Evolutionary conservation across 2,113 vertebrate genomes (phyloP).

Genomic region (Carassius carassius): DNA sequence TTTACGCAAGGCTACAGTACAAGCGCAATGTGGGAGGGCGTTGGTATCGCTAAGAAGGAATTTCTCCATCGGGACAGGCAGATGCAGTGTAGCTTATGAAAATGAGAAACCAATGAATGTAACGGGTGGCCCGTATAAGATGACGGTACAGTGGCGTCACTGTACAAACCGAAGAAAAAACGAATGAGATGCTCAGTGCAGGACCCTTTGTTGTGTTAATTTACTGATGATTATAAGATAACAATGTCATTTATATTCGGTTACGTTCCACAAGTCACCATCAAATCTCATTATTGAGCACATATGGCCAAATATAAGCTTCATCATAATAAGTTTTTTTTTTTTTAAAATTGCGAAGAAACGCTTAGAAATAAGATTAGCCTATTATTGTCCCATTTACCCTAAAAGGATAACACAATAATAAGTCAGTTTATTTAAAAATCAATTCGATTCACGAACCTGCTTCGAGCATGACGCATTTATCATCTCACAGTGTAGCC

Average conservation of each 20-base stretch:
- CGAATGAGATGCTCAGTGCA: constrained; percentile 60
- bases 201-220: constrained; percentile 44
- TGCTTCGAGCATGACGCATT: background rate
- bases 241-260: background rate
- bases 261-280: background rate
- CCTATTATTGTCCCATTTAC: background rate
- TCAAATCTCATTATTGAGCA: background rate
- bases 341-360: background rate
- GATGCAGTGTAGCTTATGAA: constrained; percentile 67
- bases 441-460: constrained; percentile 8
- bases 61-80: constrained; percentile 66
- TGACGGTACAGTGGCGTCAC: constrained; percentile 75
- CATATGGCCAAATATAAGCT: background rate
- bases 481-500: background rate
- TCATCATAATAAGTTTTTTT: background rate
- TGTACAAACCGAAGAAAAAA: constrained; percentile 68
- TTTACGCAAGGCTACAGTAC: constrained; percentile 18
- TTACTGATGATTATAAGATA: constrained; percentile 14
- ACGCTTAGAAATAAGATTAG: background rate
- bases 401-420: background rate
- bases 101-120: constrained; percentile 65
- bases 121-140: constrained; percentile 63
- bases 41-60: constrained; percentile 24
- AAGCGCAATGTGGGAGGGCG: constrained; percentile 30
- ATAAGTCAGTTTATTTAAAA: background rate